Evolutionary conservation across 1,140 invertebrate species (phyloP).

Genomic region (Meteorus sp.): DNA sequence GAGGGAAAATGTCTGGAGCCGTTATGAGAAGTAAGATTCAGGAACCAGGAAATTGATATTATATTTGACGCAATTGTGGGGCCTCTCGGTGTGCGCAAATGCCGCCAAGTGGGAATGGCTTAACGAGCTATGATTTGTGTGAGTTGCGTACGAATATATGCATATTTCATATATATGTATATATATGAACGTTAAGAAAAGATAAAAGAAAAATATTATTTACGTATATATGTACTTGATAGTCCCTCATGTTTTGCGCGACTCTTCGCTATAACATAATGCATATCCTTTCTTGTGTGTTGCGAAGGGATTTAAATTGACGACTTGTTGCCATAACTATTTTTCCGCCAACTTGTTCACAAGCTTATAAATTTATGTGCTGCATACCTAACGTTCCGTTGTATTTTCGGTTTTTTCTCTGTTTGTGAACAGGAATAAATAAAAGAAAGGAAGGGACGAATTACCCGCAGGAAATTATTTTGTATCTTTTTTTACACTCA

Average conservation of each 20-base stretch:
- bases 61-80: slow-evolving; percentile 14
- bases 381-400: slow-evolving; percentile 5
- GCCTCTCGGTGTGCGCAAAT: not conserved
- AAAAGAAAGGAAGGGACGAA: too few relatives aligned
- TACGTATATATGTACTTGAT: too few relatives aligned
- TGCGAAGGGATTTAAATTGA: slow-evolving; percentile 18
- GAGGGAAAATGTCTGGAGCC: too few relatives aligned
- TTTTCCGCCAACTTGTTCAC: not conserved
- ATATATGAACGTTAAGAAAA: not conserved
- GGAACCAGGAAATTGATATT: slow-evolving; percentile 19
- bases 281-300: not conserved
- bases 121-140: slow-evolving; percentile 23
- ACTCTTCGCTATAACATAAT: not conserved
- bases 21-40: not conserved
- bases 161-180: too few relatives aligned
- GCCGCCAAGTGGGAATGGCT: not conserved
- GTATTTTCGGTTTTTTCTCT: not conserved
- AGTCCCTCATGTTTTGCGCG: slow-evolving; percentile 1
- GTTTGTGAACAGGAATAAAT: too few relatives aligned
- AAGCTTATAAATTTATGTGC: not conserved
- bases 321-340: not conserved
- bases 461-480: too few relatives aligned
- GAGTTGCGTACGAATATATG: too few relatives aligned
- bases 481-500: too few relatives aligned
- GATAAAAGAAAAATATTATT: too few relatives aligned